These are phyloP conservation scores for Struthidea cinerea DNA, from an alignment of 2,113 vertebrate species.

Conservation along the genomic window DNA sequence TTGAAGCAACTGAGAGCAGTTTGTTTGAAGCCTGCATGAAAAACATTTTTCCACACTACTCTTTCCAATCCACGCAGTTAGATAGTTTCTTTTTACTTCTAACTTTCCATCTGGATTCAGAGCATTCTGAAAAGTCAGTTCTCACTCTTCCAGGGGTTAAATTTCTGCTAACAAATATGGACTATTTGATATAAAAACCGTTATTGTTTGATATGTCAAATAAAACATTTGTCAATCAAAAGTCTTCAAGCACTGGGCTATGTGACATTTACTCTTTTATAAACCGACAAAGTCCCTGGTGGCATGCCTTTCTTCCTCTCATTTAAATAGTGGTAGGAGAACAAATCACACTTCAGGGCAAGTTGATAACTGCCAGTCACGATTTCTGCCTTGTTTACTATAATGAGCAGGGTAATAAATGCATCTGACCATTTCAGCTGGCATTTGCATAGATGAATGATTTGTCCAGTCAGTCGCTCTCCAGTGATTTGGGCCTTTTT, in stretches of 20 bases:
- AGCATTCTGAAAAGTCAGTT: constrained; percentile 49
- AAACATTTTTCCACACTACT: constrained; percentile 43
- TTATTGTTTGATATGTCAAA: constrained; percentile 90
- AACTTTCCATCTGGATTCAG: constrained; percentile 57
- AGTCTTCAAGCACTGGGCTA: constrained; percentile 83
- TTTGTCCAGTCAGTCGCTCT: constrained; percentile 87
- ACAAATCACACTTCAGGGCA: constrained; percentile 84
- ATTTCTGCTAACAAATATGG: constrained; percentile 76
- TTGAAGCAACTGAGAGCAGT: constrained; percentile 54
- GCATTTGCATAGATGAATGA: constrained; percentile 95
- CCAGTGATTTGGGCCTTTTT: constrained; percentile 86
- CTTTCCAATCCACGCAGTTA: constrained; percentile 57
- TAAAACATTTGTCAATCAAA: constrained; percentile 91
- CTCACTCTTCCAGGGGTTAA: constrained; percentile 76
- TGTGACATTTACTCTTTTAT: constrained; percentile 91
- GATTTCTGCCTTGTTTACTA: constrained; percentile 83
- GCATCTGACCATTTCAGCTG: constrained; percentile 87
- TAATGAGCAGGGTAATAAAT: constrained; percentile 91
- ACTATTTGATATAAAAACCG: constrained; percentile 83
- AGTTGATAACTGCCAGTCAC: constrained; percentile 88
- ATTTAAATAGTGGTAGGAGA: constrained; percentile 83
- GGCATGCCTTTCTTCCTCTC: constrained; percentile 84
- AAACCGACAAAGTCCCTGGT: constrained; percentile 80
- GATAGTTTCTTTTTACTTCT: constrained; percentile 63
- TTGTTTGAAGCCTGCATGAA: constrained; percentile 58